A percentile compares a stretch with the other conserved stretches of the same genome.
Evolutionary conservation across 2,797 vertebrate genomes (phyloP).

Genomic region (Somateria mollissima): DNA sequence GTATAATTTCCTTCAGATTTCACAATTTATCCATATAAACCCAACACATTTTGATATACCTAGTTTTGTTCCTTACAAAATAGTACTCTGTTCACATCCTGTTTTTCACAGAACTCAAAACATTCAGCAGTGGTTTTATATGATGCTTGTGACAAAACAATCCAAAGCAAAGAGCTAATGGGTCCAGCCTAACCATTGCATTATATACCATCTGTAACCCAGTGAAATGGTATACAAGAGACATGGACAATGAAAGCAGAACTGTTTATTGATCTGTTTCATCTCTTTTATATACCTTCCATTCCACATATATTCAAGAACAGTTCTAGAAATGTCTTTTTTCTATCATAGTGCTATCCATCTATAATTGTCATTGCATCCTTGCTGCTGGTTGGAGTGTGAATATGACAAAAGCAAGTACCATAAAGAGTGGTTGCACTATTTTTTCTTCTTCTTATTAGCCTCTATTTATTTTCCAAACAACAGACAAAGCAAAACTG

Average conservation of each 20-base stretch:
- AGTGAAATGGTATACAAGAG: fast-evolving
- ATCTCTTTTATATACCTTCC: background rate
- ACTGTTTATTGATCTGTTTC: background rate
- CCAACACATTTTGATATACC: background rate
- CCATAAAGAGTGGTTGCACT: background rate
- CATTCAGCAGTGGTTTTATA: background rate
- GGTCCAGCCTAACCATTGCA: background rate
- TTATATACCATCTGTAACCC: background rate
- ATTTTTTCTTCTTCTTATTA: background rate
- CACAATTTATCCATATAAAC: background rate
- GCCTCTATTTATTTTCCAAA: background rate
- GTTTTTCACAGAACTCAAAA: background rate
- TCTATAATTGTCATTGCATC: background rate
- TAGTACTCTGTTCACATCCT: background rate
- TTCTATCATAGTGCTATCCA: background rate
- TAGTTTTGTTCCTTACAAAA: background rate
- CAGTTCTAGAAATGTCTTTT: background rate
- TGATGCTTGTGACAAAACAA: background rate
- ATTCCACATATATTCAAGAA: background rate
- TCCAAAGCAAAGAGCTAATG: background rate
- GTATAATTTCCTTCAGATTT: background rate
- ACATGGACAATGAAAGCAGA: fast-evolving
- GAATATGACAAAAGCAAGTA: background rate
- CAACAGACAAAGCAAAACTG: background rate
- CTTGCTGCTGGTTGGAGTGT: background rate